phyloP scores from a whole-genome alignment of 2,888 invertebrate genomes.

The Pandemis cinnamomeana region DNA sequence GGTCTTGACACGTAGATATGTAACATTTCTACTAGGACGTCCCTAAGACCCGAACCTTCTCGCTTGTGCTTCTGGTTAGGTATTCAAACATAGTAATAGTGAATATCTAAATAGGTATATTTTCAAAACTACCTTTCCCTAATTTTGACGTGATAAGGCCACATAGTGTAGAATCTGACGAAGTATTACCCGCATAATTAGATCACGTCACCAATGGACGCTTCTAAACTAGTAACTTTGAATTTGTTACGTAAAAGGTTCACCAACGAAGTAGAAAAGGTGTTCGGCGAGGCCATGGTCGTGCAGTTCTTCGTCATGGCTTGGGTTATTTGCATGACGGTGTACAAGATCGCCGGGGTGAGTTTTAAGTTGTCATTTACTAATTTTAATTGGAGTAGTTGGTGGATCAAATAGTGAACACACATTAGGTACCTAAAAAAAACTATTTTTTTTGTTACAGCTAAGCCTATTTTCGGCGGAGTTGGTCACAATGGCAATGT shows the following conservation, averaged over 20 bases:
- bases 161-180: too few species aligned
- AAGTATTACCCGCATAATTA: too few species aligned
- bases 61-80: too few species aligned
- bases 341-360: constrained; percentile 74
- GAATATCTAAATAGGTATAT: too few species aligned
- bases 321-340: constrained; percentile 76
- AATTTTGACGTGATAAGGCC: too few species aligned
- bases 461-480: constrained; percentile 64
- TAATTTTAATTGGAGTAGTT: background rate
- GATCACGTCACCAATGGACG: too few species aligned
- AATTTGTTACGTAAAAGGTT: constrained; percentile 55
- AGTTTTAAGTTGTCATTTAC: constrained; percentile 44
- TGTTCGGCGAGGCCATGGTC: constrained; percentile 69
- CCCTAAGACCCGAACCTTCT: too few species aligned
- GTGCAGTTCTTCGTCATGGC: constrained; percentile 67
- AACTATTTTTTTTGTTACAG: constrained; percentile 55
- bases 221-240: too few species aligned
- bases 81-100: too few species aligned
- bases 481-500: constrained; percentile 65
- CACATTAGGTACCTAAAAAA: background rate
- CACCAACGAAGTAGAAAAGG: constrained; percentile 65
- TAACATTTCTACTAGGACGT: too few species aligned
- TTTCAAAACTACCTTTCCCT: too few species aligned
- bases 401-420: background rate
- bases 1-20: too few species aligned